phyloP scores from a whole-genome alignment of 2,888 invertebrate species.

The Exocentrus adspersus region DNA sequence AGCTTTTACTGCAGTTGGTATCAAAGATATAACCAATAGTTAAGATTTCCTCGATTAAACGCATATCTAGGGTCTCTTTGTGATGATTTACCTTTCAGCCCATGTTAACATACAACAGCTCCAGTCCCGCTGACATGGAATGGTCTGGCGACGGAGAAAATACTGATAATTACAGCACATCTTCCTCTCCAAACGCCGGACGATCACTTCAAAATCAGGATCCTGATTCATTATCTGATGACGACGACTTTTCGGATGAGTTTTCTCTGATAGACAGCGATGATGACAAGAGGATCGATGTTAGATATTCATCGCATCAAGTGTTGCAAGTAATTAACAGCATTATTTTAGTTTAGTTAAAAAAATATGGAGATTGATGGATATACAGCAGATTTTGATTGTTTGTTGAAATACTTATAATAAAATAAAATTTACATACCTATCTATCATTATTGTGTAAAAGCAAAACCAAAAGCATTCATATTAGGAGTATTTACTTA shows the following conservation, averaged over 20 bases:
- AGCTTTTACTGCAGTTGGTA: too few relatives aligned
- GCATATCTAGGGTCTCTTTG: too few relatives aligned
- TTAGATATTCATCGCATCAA: conserved; percentile 51
- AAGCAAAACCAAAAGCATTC: too few relatives aligned
- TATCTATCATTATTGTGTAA: too few relatives aligned
- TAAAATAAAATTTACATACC: conserved; percentile 8
- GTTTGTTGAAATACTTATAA: background rate
- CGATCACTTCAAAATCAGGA: conserved; percentile 49
- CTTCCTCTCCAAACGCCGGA: conserved; percentile 53
- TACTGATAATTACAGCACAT: conserved; percentile 58
- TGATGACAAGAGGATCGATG: conserved; percentile 69
- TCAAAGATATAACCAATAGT: too few relatives aligned
- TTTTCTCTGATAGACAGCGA: conserved; percentile 83
- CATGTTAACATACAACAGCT: conserved; percentile 50
- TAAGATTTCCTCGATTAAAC: too few relatives aligned
- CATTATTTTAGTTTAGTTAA: too few relatives aligned
- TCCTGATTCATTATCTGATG: conserved; percentile 65
- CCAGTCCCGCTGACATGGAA: conserved; percentile 55
- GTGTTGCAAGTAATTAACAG: conserved; percentile 50
- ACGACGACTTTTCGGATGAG: conserved; percentile 75
- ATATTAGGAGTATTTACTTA: too few relatives aligned
- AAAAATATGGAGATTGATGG: too few relatives aligned
- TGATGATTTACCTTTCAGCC: conserved; percentile 44
- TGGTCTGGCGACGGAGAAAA: conserved; percentile 61
- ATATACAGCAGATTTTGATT: too few relatives aligned